Conservation (phyloP, 2,113 vertebrate species). For the Cepphus grylle region DNA sequence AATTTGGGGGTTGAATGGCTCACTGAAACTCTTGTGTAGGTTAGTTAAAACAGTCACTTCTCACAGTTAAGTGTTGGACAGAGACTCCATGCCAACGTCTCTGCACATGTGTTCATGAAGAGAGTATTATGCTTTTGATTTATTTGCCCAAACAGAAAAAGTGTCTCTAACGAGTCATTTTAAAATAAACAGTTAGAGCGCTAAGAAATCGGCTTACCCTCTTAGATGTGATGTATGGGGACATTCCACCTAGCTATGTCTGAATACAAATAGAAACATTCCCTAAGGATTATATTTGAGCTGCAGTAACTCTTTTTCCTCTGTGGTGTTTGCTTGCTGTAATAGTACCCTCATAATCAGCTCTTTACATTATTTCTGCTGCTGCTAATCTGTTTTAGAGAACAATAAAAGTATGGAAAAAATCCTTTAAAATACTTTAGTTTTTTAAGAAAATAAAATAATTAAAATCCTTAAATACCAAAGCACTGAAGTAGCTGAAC, state of each 20-base stretch:
- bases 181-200: neutral
- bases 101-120: neutral
- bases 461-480: slow-evolving; percentile 13
- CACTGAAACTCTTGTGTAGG: neutral
- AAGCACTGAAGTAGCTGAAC: neutral
- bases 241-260: neutral
- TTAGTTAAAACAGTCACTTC: neutral
- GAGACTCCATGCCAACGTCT: neutral
- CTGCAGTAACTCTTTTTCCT: neutral
- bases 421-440: neutral
- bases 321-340: neutral
- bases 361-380: slow-evolving; percentile 8
- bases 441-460: neutral
- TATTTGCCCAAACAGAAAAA: neutral
- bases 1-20: neutral
- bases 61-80: neutral
- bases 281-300: slow-evolving; percentile 35
- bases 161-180: neutral
- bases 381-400: neutral
- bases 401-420: neutral
- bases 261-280: slow-evolving; percentile 42
- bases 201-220: slow-evolving; percentile 15
- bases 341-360: neutral
- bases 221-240: neutral
- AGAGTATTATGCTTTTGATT: neutral